phyloP scores from a whole-genome alignment of 2,797 vertebrate genomes.

The Phrynocephalus vlangalii region DNA sequence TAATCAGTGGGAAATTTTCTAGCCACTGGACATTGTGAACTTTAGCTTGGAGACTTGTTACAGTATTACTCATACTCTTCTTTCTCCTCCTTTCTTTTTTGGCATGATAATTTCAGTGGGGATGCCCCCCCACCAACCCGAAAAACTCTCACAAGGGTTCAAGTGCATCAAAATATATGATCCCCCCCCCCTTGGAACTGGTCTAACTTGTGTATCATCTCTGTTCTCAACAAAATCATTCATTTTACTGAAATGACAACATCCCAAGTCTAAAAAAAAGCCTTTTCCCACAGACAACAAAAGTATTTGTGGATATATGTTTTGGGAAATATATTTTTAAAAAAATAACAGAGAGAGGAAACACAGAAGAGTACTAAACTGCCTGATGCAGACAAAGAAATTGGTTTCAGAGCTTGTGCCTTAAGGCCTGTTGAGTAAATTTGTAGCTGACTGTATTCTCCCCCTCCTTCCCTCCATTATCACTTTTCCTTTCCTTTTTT shows the following conservation, averaged over 20 bases:
- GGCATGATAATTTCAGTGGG: conserved; percentile 56
- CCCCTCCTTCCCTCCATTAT: conserved; percentile 44
- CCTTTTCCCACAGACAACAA: conserved; percentile 57
- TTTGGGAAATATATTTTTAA: conserved; percentile 32
- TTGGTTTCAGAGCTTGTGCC: conserved; percentile 48
- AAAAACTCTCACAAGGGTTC: conserved; percentile 44
- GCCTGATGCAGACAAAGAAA: conserved; percentile 51
- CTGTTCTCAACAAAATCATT: conserved; percentile 38
- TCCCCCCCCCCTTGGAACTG: conserved; percentile 38
- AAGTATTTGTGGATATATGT: conserved; percentile 33
- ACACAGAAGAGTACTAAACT: conserved; percentile 33
- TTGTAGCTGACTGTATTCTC: conserved; percentile 34
- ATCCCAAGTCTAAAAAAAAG: conserved; percentile 23
- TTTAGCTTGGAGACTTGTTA: conserved; percentile 52
- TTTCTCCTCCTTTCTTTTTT: conserved; percentile 36
- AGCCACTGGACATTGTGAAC: conserved; percentile 51
- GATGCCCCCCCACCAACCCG: conserved; percentile 11
- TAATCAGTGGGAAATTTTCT: conserved; percentile 59
- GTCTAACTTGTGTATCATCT: conserved; percentile 62
- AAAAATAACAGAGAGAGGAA: conserved; percentile 35
- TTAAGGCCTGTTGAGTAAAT: not conserved
- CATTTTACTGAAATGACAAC: conserved; percentile 43
- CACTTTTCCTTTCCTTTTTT: conserved; percentile 15
- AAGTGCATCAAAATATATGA: conserved; percentile 23
- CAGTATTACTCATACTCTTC: conserved; percentile 63